Evolutionary conservation across 2,888 invertebrate genomes (phyloP), one percentile per base, ranked within the genome.

Genomic region (Nysson spinosus): DNA sequence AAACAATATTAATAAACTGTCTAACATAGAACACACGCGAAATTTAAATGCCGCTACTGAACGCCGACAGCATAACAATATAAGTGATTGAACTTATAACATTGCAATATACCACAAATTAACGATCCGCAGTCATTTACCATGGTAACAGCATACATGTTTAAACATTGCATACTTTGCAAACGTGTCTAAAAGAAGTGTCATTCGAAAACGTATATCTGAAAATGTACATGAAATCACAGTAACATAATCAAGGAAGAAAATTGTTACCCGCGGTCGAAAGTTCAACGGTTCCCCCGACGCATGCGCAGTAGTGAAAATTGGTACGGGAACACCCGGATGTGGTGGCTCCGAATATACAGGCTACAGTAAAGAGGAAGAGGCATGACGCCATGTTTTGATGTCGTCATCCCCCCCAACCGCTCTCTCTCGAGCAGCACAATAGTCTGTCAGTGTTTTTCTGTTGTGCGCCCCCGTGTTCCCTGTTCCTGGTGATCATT

Each of bases 371-470:
- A 69, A 66, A 61, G n/a, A 72, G 73, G 66, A 78, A 70, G 68
- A 70, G 70, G 58, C 71, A 64, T 80, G 84, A 85, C 86, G 86
- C 86, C 86, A 86, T 86, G 85, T 86, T 86, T 85, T 86, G 85
- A 83, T 85, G 83, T 85, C 81, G 83, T 80, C 83, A 82, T 79
- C 78, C 81, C 82, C 83, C 75, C 80, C 72, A 67, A 73, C 57
- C 62, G 69, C 67, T 70, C 64, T 71, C 61, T 66, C 68, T 37
- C 42, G 65, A 50, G 49, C 64, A 72, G 65, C 62, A 68, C 60
- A 61, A 63, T 63, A 72, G 72, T 62, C 72, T 62, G 75, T 69
- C 64, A 67, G 70, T 72, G 72, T 73, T 62, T 66, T 69, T 60
- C 58, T 64, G 63, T 69, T 47, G 60, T 51, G 37, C 37, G 40